Conservation (phyloP, 2,113 vertebrate species). For the Zapornia atra region DNA sequence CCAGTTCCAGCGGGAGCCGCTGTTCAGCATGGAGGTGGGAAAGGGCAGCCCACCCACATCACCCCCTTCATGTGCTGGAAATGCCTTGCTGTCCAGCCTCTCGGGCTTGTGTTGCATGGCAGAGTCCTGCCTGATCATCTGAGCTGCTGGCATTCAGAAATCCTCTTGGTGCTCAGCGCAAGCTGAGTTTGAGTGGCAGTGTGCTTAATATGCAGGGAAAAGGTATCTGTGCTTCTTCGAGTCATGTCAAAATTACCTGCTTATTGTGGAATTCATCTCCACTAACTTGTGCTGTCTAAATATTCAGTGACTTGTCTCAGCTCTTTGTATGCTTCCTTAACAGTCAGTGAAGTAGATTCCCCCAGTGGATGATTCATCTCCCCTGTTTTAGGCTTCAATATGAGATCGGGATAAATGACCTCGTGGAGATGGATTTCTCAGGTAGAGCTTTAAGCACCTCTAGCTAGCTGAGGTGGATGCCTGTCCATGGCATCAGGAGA, state of each 20-base stretch:
- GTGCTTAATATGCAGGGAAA: neutral
- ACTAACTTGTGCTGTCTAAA: constrained; percentile 53
- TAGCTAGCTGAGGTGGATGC: neutral
- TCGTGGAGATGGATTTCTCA: neutral
- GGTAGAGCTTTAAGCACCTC: neutral
- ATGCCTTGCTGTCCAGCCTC: neutral
- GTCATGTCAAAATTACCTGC: constrained; percentile 28
- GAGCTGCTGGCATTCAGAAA: neutral
- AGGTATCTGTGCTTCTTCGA: constrained; percentile 15
- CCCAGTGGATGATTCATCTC: constrained; percentile 39
- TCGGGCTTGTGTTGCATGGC: neutral
- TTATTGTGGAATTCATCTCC: constrained; percentile 47
- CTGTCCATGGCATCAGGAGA: rapidly evolving
- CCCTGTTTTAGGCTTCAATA: neutral
- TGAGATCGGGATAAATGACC: constrained; percentile 14
- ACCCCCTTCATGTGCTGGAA: neutral
- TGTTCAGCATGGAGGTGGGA: neutral
- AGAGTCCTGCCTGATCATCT: neutral
- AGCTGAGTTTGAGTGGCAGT: constrained; percentile 18
- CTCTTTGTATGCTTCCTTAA: neutral
- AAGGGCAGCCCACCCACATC: neutral
- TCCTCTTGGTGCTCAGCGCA: neutral
- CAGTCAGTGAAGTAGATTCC: constrained; percentile 6
- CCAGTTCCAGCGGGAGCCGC: neutral
- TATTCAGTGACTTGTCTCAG: constrained; percentile 35